A percentile compares a stretch with the other conserved stretches of the same genome.
Evolutionary conservation across 2,888 invertebrate genomes (phyloP).

Genomic region (Phytoseiulus persimilis): DNA sequence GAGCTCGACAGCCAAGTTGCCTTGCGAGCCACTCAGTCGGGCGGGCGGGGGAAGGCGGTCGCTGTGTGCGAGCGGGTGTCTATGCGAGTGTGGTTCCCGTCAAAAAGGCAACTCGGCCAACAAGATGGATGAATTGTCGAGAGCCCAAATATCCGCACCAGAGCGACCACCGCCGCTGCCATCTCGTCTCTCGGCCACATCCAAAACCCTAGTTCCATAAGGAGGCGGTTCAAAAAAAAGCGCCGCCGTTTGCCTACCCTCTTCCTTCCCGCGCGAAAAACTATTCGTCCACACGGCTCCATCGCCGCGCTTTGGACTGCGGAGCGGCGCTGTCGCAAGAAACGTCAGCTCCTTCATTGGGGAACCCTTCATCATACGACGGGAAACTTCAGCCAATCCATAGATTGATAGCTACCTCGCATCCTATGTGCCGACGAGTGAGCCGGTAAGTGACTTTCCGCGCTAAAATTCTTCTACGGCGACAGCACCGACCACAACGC

Average conservation of each 20-base stretch:
- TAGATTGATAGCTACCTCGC: neutral
- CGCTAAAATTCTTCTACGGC: neutral
- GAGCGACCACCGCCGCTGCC: neutral
- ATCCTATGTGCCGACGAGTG: neutral
- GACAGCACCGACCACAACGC: neutral
- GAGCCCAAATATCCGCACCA: neutral
- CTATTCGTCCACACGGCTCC: neutral
- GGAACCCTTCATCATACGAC: neutral
- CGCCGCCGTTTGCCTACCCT: neutral
- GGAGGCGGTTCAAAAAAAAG: neutral
- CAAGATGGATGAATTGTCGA: conserved; percentile 39
- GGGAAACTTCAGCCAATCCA: neutral
- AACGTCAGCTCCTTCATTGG: neutral
- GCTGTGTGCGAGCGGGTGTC: neutral
- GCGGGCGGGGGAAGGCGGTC: neutral
- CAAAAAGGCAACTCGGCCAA: neutral
- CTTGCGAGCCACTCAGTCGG: neutral
- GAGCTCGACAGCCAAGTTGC: neutral
- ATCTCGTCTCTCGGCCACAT: neutral
- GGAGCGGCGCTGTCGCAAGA: neutral
- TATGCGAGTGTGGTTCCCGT: neutral
- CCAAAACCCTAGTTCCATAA: neutral
- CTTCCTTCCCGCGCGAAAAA: neutral
- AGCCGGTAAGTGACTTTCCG: neutral
- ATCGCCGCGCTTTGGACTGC: too few relatives aligned